phyloP scores from a whole-genome alignment of 1,140 invertebrate species.

The Eurosta solidaginis region DNA sequence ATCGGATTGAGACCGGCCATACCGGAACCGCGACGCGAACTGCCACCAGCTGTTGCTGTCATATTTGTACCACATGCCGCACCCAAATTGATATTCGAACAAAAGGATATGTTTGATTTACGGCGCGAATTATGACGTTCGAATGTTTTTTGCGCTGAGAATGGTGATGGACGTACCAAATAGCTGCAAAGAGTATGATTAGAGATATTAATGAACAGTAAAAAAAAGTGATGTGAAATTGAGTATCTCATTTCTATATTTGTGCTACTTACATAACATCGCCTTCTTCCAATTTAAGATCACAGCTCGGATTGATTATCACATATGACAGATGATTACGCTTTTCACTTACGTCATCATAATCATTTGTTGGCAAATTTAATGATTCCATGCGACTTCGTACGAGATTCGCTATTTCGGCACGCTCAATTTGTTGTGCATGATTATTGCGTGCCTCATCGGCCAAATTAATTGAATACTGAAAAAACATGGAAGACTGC shows the following conservation, averaged over 20 bases:
- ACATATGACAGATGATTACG: constrained; percentile 93
- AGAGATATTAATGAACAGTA: not conserved
- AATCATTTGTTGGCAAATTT: constrained; percentile 85
- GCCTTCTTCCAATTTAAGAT: constrained; percentile 92
- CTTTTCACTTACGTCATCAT: constrained; percentile 92
- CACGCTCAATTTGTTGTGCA: constrained; percentile 87
- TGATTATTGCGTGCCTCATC: constrained; percentile 86
- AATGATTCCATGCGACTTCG: constrained; percentile 91
- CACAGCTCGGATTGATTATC: constrained; percentile 97
- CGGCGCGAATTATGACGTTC: constrained; percentile 86
- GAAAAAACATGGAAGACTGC: constrained; percentile 47
- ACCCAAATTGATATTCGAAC: constrained; percentile 75
- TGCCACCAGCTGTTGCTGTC: constrained; percentile 55
- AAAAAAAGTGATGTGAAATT: no score
- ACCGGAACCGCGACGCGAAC: constrained; percentile 66
- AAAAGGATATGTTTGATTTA: constrained; percentile 90
- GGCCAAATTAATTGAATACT: constrained; percentile 80
- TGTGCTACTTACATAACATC: constrained; percentile 85
- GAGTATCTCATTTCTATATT: no score
- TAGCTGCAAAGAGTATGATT: constrained; percentile 66
- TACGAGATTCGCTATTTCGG: constrained; percentile 93
- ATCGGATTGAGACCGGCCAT: constrained; percentile 60
- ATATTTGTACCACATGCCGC: constrained; percentile 61
- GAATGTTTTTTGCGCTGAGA: constrained; percentile 92
- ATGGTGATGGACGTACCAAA: constrained; percentile 85